These are phyloP conservation scores for Pseudoatta argentina DNA, from an alignment of 1,140 invertebrate species.

Conservation along the genomic window DNA sequence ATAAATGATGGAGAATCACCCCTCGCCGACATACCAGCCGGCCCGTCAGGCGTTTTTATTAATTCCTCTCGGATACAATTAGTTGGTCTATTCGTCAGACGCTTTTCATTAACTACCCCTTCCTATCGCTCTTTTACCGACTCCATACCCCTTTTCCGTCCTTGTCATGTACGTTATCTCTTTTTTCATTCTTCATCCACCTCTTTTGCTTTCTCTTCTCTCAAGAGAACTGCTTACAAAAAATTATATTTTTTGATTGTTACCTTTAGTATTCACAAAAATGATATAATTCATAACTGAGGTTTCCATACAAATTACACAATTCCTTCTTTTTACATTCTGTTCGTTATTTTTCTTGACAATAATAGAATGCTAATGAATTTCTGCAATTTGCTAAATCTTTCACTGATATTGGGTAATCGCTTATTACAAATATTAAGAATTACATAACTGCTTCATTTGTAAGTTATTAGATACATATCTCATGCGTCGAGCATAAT, in stretches of 20 bases:
- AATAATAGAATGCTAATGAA: slow-evolving; percentile 41
- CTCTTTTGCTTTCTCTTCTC: slow-evolving; percentile 28
- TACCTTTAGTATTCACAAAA: background rate
- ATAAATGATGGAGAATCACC: slow-evolving; percentile 84
- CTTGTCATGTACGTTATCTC: slow-evolving; percentile 68
- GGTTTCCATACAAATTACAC: background rate
- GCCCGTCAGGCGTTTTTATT: slow-evolving; percentile 84
- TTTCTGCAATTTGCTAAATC: slow-evolving; percentile 77
- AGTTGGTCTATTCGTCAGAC: slow-evolving; percentile 86
- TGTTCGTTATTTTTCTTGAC: background rate
- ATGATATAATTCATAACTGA: background rate
- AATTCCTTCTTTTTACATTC: background rate
- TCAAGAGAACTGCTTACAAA: slow-evolving; percentile 39
- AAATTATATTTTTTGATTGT: slow-evolving; percentile 27
- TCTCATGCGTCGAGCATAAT: slow-evolving; percentile 71
- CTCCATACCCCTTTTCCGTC: slow-evolving; percentile 73
- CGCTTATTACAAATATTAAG: slow-evolving; percentile 71
- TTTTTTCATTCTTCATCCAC: slow-evolving; percentile 36
- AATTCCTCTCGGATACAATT: slow-evolving; percentile 87
- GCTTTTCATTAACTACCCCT: slow-evolving; percentile 85
- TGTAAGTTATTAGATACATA: slow-evolving; percentile 79
- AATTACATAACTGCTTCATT: slow-evolving; percentile 77
- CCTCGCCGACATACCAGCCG: slow-evolving; percentile 72
- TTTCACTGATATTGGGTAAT: slow-evolving; percentile 73
- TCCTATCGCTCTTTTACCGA: slow-evolving; percentile 78